Evolutionary conservation across 2,113 vertebrate genomes (phyloP), one percentile per base, ranked within the genome.

Genomic region (Pterocles orientalis): DNA sequence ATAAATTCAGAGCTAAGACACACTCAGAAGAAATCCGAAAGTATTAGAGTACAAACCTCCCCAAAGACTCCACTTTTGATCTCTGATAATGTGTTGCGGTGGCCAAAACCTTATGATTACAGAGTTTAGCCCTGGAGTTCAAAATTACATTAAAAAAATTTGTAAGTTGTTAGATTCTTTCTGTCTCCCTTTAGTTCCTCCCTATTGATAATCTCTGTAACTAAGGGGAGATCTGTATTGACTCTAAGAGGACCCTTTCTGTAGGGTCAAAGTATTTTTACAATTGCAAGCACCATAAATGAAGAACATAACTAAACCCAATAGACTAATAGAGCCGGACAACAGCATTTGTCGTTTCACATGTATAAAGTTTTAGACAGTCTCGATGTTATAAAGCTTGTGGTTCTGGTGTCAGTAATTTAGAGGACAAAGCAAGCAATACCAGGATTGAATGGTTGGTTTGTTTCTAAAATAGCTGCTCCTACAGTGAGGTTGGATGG

Each of bases 401-500:
- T 62, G 54, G 21, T 6, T 77, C 93, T 77, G 26, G 31, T 54
- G 47, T 71, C 60, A 94, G 34, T 51, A 60, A 56, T 64, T 86
- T 70, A 81, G 39, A 81, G 78, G 68, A 78, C 84, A 90, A 79
- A 77, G 18, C 31, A 58, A 73, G 19, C 70, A 86, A 88, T 78
- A 88, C 43, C 48, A 75, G 69, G 36, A 81, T 12, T 66, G 56
- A 75, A 47, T 56, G 83, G 60, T 62, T 78, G 80, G 14, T 75
- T 96, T 88, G 31, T 56, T 94, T 84, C 45, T 88, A 84, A 94
- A 94, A 56, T 43, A 66, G 54, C 34, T 88, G 47, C 23, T 95
- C 72, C 80, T 73, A 34, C 36, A 54, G 80, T 66, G 76, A 92
- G 28, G 65, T 91, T 84, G 69, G 69, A 71, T 78, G 43, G 16